These are phyloP conservation scores for Magallana angulata DNA, from an alignment of 1,140 invertebrate species.

Conservation along the genomic window DNA sequence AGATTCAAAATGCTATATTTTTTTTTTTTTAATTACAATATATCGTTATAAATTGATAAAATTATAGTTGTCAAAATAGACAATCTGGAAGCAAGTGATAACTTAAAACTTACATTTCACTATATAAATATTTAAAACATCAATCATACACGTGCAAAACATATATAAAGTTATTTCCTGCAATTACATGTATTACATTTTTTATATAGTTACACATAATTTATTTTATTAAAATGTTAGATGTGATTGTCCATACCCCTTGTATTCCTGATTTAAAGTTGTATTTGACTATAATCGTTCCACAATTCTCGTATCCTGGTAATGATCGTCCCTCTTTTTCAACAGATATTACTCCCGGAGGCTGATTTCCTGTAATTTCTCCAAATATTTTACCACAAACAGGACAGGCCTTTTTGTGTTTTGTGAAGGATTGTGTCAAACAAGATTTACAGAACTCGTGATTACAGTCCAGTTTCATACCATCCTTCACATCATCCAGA, in stretches of 20 bases:
- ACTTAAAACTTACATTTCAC: too few relatives aligned
- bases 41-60: too few relatives aligned
- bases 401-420: conserved; percentile 44
- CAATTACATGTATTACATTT: too few relatives aligned
- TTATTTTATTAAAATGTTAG: too few relatives aligned
- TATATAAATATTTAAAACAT: too few relatives aligned
- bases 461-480: neutral
- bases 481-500: neutral
- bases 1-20: too few relatives aligned
- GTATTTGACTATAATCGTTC: conserved; percentile 4
- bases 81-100: too few relatives aligned
- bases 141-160: too few relatives aligned
- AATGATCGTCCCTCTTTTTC: neutral
- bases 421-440: neutral
- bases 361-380: conserved; percentile 13
- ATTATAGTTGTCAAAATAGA: too few relatives aligned
- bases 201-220: too few relatives aligned
- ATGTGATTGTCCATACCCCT: neutral
- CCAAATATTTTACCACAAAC: conserved; percentile 44
- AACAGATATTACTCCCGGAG: neutral
- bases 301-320: neutral
- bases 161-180: too few relatives aligned
- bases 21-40: too few relatives aligned
- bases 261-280: neutral
- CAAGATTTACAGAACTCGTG: neutral